A percentile compares a stretch with the other conserved stretches of the same genome.
Evolutionary conservation across 1,140 invertebrate genomes (phyloP).

Genomic region (Spodoptera frugiperda): DNA sequence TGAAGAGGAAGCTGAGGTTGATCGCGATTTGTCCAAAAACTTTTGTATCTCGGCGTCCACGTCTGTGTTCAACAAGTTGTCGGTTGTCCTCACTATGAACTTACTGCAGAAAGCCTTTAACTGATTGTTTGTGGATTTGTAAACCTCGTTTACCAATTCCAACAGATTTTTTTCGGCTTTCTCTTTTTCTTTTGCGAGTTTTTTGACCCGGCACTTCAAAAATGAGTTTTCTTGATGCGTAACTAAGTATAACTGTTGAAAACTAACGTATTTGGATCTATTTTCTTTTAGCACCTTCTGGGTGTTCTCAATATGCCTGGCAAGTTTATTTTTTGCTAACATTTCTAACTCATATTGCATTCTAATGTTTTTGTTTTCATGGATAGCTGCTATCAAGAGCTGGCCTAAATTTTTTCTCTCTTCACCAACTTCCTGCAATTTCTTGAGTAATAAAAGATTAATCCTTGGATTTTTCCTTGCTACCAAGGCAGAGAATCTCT

Average conservation of each 20-base stretch:
- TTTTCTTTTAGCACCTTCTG: constrained; percentile 72
- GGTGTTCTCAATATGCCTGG: constrained; percentile 63
- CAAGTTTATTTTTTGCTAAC: constrained; percentile 68
- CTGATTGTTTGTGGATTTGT: constrained; percentile 69
- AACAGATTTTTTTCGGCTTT: constrained; percentile 70
- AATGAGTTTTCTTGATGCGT: constrained; percentile 75
- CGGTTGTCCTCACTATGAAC: constrained; percentile 71
- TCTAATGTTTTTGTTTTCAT: constrained; percentile 75
- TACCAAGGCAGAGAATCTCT: constrained; percentile 19
- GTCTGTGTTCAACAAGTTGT: constrained; percentile 70
- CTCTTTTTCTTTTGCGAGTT: constrained; percentile 69
- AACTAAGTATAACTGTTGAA: constrained; percentile 72
- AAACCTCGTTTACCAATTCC: constrained; percentile 70
- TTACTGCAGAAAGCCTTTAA: constrained; percentile 71
- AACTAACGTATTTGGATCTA: constrained; percentile 66
- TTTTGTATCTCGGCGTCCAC: constrained; percentile 68
- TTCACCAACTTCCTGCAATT: constrained; percentile 68
- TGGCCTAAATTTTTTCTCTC: constrained; percentile 70
- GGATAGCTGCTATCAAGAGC: constrained; percentile 64
- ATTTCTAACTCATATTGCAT: constrained; percentile 67
- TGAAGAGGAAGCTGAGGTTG: not conserved
- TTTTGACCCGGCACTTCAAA: constrained; percentile 66
- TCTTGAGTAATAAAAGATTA: constrained; percentile 66
- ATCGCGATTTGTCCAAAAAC: constrained; percentile 62
- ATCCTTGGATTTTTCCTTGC: constrained; percentile 46